Evolutionary conservation across 2,888 invertebrate genomes (phyloP).

Genomic region (Zelleria hepariella): DNA sequence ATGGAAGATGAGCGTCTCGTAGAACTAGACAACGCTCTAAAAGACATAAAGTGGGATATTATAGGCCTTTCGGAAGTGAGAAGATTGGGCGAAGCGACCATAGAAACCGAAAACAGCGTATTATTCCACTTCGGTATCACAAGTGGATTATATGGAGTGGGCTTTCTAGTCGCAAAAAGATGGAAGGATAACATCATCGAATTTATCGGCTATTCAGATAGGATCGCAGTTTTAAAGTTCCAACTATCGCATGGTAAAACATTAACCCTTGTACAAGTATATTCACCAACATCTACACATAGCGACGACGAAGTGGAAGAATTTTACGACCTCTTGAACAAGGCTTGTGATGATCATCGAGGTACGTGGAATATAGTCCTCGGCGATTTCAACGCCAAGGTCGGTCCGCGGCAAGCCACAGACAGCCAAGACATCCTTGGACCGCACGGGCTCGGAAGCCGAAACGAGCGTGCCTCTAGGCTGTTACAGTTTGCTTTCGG

Average conservation of each 20-base stretch:
- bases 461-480: too few relatives aligned
- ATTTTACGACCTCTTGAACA: too few relatives aligned
- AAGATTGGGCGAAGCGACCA: too few relatives aligned
- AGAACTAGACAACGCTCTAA: too few relatives aligned
- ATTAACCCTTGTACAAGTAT: neutral
- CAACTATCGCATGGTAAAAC: neutral
- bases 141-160: neutral
- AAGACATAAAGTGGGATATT: too few relatives aligned
- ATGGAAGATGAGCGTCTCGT: too few relatives aligned
- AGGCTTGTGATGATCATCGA: neutral
- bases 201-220: neutral
- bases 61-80: too few relatives aligned
- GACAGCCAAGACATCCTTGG: neutral
- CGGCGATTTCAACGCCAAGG: neutral
- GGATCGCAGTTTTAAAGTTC: neutral
- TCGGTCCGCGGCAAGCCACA: neutral
- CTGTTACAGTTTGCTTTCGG: too few relatives aligned
- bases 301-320: neutral
- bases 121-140: constrained; percentile 38
- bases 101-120: neutral
- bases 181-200: neutral
- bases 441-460: neutral
- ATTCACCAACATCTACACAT: neutral
- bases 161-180: neutral
- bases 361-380: neutral